A percentile compares a stretch with the other conserved stretches of the same genome.
These are phyloP conservation scores for Calameuta filiformis DNA, from an alignment of 2,888 invertebrate genomes.

Conservation along the genomic window DNA sequence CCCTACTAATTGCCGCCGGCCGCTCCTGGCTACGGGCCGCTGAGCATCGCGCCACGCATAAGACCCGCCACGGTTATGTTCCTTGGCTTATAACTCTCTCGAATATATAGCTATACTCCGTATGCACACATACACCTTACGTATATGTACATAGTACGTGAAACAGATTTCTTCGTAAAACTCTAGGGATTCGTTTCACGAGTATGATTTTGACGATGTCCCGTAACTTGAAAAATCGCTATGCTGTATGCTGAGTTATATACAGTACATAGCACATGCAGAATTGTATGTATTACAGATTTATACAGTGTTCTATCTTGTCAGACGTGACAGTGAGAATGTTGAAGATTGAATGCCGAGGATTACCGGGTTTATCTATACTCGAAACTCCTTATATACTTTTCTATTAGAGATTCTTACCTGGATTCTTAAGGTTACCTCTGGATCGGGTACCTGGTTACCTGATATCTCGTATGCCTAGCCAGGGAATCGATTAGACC, in stretches of 20 bases:
- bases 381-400: neutral
- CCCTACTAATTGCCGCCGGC: constrained; percentile 64
- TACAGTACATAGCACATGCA: neutral
- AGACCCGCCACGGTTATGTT: constrained; percentile 48
- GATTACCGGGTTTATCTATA: neutral
- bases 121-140: neutral
- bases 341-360: neutral
- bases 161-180: neutral
- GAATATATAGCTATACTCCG: neutral
- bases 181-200: neutral
- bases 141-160: neutral
- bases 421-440: neutral
- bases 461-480: neutral
- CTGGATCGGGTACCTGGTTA: neutral
- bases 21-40: constrained; percentile 63
- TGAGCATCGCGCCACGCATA: constrained; percentile 59
- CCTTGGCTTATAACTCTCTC: constrained; percentile 42
- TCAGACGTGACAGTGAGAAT: neutral
- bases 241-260: neutral
- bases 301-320: neutral
- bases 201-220: neutral
- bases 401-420: neutral
- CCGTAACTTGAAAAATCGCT: neutral
- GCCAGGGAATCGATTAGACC: neutral
- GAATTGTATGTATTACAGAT: neutral